Conservation (phyloP, 2,797 vertebrate species). For the Chloroceryle inda region DNA sequence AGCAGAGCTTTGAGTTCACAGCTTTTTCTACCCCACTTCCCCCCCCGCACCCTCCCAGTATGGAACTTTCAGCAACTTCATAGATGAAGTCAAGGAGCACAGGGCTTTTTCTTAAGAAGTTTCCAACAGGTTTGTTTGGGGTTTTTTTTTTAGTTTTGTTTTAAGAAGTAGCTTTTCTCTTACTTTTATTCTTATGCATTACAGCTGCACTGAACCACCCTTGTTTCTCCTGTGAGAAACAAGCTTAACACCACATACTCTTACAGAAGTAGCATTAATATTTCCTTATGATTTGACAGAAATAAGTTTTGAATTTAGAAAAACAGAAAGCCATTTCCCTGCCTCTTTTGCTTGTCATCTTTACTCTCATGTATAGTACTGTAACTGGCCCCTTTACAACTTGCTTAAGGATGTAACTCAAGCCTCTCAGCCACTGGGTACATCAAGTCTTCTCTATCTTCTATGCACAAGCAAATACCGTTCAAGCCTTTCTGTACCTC, state of each 20-base stretch:
- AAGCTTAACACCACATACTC: not conserved
- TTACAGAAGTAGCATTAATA: not conserved
- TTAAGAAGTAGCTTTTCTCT: not conserved
- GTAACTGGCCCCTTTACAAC: not conserved
- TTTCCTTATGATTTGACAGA: not conserved
- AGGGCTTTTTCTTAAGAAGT: not conserved
- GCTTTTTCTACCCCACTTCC: not conserved
- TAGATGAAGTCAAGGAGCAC: not conserved
- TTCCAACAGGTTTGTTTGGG: not conserved
- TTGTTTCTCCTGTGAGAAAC: not conserved
- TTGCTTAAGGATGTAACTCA: not conserved
- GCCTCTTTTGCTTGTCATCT: not conserved
- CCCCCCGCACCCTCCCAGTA: not conserved
- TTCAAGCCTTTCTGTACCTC: not conserved
- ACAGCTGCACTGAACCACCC: not conserved
- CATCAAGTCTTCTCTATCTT: not conserved
- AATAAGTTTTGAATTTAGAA: not conserved
- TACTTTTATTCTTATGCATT: not conserved
- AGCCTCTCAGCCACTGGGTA: not conserved
- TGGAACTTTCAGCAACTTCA: not conserved
- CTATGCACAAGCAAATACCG: not conserved
- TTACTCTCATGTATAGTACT: not conserved
- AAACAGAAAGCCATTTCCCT: not conserved
- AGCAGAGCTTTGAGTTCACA: not conserved
- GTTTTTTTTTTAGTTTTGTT: no score